Conservation (phyloP, 2,888 invertebrate species). For the Drosophila nigricruria region DNA sequence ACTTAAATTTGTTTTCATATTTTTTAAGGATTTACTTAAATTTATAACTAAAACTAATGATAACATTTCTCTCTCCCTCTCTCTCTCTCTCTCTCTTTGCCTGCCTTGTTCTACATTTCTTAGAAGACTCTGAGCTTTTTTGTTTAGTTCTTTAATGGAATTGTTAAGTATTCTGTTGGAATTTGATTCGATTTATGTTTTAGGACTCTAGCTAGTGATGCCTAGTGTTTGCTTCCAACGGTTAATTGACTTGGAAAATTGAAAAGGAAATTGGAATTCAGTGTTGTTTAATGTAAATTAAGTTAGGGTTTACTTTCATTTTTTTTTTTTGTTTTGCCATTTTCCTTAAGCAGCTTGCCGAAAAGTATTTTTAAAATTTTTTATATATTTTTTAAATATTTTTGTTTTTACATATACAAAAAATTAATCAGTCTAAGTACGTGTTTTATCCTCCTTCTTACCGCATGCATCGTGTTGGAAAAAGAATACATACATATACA, state of each 20-base stretch:
- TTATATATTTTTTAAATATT: conserved; percentile 52
- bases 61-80: conserved; percentile 58
- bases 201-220: conserved; percentile 27
- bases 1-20: conserved; percentile 35
- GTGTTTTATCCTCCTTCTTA: conserved; percentile 46
- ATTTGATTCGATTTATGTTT: conserved; percentile 13
- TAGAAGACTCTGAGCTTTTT: conserved; percentile 64
- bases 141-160: conserved; percentile 1
- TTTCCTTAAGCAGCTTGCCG: conserved; percentile 46
- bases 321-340: background rate
- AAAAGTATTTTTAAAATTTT: conserved; percentile 30
- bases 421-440: conserved; percentile 81
- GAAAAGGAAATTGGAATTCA: conserved; percentile 10
- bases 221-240: conserved; percentile 13
- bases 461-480: conserved; percentile 30
- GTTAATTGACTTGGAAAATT: conserved; percentile 57
- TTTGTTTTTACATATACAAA: conserved; percentile 70
- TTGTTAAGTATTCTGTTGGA: conserved; percentile 15
- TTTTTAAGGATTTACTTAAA: conserved; percentile 60
- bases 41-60: conserved; percentile 79
- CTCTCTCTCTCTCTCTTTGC: background rate
- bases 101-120: conserved; percentile 14
- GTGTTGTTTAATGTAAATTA: conserved; percentile 41
- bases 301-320: background rate
- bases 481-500: conserved; percentile 22